Percentiles rank a stretch among this genome's conserved stretches.
These are phyloP conservation scores for Deroptyus accipitrinus DNA, from an alignment of 2,113 vertebrate species.

Conservation along the genomic window DNA sequence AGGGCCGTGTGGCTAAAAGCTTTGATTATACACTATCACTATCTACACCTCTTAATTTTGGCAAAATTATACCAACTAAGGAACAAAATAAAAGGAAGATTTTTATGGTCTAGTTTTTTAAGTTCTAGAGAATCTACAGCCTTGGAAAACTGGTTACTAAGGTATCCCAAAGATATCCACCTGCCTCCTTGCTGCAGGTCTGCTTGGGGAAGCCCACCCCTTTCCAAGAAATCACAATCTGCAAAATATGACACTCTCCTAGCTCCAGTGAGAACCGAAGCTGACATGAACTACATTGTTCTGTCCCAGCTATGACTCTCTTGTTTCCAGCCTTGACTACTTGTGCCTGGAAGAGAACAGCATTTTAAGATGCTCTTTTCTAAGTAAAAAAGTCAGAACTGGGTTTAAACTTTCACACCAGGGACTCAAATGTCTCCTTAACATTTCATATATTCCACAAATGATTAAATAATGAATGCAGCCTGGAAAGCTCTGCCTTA, in stretches of 20 bases:
- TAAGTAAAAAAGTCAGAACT: background rate
- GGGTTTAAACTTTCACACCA: background rate
- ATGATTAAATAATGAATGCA: background rate
- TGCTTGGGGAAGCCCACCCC: background rate
- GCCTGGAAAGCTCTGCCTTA: background rate
- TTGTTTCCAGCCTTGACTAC: background rate
- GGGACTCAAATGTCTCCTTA: background rate
- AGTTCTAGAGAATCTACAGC: background rate
- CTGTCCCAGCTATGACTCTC: background rate
- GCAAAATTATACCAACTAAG: background rate
- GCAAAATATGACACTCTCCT: background rate
- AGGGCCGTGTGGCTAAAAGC: background rate
- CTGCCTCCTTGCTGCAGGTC: background rate
- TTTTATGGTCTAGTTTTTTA: background rate
- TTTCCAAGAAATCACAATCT: background rate
- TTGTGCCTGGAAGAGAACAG: background rate
- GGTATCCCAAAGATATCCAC: background rate
- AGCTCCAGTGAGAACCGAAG: background rate
- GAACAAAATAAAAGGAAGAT: background rate
- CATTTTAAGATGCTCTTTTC: background rate
- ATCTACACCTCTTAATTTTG: background rate
- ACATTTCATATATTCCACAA: background rate
- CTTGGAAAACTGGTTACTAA: background rate
- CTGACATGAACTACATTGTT: background rate
- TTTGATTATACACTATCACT: background rate